Base-by-base conservation (phyloP, 1,140 invertebrate species). In the Sarcophaga bullata region DNA sequence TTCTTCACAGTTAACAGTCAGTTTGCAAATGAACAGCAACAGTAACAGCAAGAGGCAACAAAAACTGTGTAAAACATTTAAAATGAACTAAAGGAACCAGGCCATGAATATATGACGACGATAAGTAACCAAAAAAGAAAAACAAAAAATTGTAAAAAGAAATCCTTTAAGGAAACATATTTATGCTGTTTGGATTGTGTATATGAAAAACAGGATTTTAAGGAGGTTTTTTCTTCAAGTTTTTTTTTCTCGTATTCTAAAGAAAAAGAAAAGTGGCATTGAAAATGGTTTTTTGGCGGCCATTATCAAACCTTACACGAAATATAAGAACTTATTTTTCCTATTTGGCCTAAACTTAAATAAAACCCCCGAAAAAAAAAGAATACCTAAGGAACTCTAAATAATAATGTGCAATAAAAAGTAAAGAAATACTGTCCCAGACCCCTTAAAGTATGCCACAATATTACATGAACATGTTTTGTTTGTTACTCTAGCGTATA, bases 361-460 rank as follows among this genome's bases (percentile, higher is more conserved):
- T 11, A 72, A 37, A 37, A 37, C 4, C 25, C 25, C 25, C 62
- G 11, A 72, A 19, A 17, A 72, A 72, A 17, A 72, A 72, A 6
- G 1, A n/a, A 4, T 7, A 72, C 62, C 62, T 13, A 72, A 72
- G 6, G 37, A 11, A 72, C 9, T 25, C n/a, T 25, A 37, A 37
- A 37, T 37, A 37, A 37, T 6, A 25, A 25, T 11, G 17, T 25
- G 8, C 19, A 72, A 76, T 76, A 76, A 76, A 76, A 48, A 76
- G 48, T 76, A 76, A 76, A 76, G 25, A 76, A 76, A 76, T 48
- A 76, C 47, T 76, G 47, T 76, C 47, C 13, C 73, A 49, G 48
- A n/a, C 73, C 17, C 46, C 11, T 48, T 49, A 37, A 37, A 58
- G n/a, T 49, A 48, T 76, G 73, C 48, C 46, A 37, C 25, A 37